Conservation (phyloP, 2,888 invertebrate genomes). For the Synergus japonicus region DNA sequence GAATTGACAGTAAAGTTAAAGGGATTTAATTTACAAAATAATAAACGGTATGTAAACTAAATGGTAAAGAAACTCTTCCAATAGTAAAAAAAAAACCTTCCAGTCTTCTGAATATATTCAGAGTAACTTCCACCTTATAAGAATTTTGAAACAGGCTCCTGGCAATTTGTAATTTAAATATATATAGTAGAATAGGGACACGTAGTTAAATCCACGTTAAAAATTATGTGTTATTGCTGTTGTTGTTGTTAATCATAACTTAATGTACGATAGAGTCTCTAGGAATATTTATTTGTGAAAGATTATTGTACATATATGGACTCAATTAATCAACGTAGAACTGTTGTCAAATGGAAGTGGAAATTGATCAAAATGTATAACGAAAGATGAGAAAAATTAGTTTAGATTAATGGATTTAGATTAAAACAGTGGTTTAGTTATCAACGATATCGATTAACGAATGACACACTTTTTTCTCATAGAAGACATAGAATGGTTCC, state of each 20-base stretch:
- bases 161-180: slow-evolving; percentile 4
- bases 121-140: not conserved
- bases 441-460: slow-evolving; percentile 32
- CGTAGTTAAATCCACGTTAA: slow-evolving; percentile 65
- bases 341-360: not conserved
- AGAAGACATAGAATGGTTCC: not conserved
- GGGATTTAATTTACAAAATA: not conserved
- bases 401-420: not conserved
- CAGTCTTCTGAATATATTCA: not conserved
- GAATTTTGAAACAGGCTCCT: not conserved
- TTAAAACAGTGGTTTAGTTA: slow-evolving; percentile 26
- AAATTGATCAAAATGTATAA: slow-evolving; percentile 13
- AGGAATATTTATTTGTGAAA: slow-evolving; percentile 54
- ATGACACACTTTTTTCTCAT: slow-evolving; percentile 1
- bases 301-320: slow-evolving; percentile 45
- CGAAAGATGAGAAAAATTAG: not conserved
- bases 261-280: slow-evolving; percentile 57
- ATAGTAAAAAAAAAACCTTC: not conserved
- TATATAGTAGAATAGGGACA: slow-evolving; percentile 12
- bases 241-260: slow-evolving; percentile 75
- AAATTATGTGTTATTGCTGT: slow-evolving; percentile 77
- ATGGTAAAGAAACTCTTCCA: not conserved
- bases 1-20: not conserved
- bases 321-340: slow-evolving; percentile 43
- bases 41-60: not conserved